Conservation (phyloP, 2,888 invertebrate genomes). For the Orthosia gothica region DNA sequence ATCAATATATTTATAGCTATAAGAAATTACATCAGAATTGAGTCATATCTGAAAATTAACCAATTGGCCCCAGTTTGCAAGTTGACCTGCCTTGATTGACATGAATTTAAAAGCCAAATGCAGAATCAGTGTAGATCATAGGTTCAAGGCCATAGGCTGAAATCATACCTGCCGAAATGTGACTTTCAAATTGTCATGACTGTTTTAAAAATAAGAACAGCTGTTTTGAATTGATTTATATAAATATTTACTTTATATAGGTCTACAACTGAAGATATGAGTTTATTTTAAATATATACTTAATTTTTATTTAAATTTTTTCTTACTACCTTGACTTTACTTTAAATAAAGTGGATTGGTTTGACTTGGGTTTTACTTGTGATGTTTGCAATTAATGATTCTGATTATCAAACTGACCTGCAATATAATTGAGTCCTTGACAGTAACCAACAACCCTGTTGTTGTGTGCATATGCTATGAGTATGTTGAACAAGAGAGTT, state of each 20-base stretch:
- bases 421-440: conserved; percentile 98
- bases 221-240: too few species aligned
- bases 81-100: conserved; percentile 39
- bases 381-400: neutral
- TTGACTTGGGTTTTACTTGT: neutral
- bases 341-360: neutral
- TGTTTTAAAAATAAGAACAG: neutral
- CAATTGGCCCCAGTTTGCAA: conserved; percentile 45
- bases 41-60: conserved; percentile 29
- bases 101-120: conserved; percentile 19
- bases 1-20: neutral
- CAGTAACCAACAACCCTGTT: conserved; percentile 98
- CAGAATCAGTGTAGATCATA: conserved; percentile 14
- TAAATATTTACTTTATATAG: too few species aligned
- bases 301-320: neutral
- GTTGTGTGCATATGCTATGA: conserved; percentile 97
- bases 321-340: too few species aligned
- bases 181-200: neutral
- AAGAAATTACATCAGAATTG: conserved; percentile 16
- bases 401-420: conserved; percentile 87
- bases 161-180: neutral
- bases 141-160: conserved; percentile 7
- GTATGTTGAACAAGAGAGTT: conserved; percentile 95
- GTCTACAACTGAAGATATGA: too few species aligned
- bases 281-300: too few species aligned